Conservation (phyloP, 2,113 vertebrate genomes). For the Spilogale gracilis region DNA sequence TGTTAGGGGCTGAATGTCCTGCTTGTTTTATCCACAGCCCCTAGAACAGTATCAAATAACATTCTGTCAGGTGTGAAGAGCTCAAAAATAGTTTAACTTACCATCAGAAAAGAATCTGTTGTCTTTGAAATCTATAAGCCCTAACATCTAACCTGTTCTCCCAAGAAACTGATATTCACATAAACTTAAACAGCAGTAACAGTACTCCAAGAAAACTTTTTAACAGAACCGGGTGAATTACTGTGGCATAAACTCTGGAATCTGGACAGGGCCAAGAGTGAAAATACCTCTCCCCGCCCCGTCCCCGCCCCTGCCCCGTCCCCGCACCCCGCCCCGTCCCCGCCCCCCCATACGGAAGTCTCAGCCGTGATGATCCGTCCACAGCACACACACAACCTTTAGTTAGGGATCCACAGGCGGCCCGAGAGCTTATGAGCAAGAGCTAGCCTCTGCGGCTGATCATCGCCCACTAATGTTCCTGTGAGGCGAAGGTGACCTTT, state of each 20-base stretch:
- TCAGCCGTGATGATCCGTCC: background rate
- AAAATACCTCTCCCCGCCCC: background rate
- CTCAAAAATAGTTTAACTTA: background rate
- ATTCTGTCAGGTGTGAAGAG: background rate
- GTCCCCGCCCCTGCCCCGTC: no score
- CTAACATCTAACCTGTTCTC: background rate
- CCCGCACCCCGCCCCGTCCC: no score
- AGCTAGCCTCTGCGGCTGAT: background rate
- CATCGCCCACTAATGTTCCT: background rate
- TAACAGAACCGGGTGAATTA: background rate
- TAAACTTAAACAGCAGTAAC: background rate
- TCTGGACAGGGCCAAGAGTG: background rate
- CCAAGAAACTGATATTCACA: background rate
- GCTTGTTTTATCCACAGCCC: background rate
- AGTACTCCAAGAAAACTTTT: background rate
- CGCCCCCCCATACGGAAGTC: background rate
- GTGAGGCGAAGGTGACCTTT: background rate
- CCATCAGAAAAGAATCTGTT: background rate
- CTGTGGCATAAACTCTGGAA: background rate
- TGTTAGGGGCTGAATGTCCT: background rate
- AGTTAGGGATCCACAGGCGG: background rate
- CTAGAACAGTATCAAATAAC: background rate
- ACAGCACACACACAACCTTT: background rate
- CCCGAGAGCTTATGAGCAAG: background rate
- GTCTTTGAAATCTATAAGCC: background rate